Base-by-base conservation (phyloP, 2,113 vertebrate genomes). In the Tyto alba region DNA sequence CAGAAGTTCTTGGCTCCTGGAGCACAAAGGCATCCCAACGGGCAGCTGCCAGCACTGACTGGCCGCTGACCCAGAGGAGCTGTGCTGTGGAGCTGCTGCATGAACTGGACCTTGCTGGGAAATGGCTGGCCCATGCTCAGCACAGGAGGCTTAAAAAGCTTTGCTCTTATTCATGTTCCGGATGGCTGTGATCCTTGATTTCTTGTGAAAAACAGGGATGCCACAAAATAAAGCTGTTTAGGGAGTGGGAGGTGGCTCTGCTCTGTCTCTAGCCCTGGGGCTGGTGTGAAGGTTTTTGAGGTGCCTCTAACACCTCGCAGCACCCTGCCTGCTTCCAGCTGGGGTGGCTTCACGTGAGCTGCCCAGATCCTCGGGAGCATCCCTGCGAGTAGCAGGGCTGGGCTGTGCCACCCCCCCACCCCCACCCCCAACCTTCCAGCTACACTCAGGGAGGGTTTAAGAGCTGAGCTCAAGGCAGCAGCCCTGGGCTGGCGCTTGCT, bases 281-380 rank as follows among this genome's bases (percentile, higher is more conserved):
- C 10, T 13, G 27, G 43, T 66, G 23, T 2, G 3, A 16, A 57
- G 23, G 53, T 40, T 62, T 62, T 36, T 27, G 27, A 16, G 48
- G 25, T 52, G 50, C 30, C 4, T 0, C 13, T 10, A 3, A 3
- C 11, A 26, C 13, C 21, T 74, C 0, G 0, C 2, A 2, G n/a
- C 4, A 6, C 47, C 21, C 32, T 47, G 19, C 5, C 2, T 38
- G 16, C 48, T 81, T 66, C 45, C 55, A 12, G n/a, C 13, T 48
- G 50, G 25, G 8, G 3, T 53, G 59, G 50, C 18, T 48, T 78
- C 45, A 7, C 3, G 3, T 0, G 4, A 40, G 41, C 56, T 2
- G 5, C 45, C 13, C 12, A 3, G 17, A 30, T 41, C 52, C 40
- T 66, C 1, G 5, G 43, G 57, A 43, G 5, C 56, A 48, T 13